These are phyloP conservation scores for Geothlypis trichas DNA, from an alignment of 2,113 vertebrate genomes.

Conservation along the genomic window DNA sequence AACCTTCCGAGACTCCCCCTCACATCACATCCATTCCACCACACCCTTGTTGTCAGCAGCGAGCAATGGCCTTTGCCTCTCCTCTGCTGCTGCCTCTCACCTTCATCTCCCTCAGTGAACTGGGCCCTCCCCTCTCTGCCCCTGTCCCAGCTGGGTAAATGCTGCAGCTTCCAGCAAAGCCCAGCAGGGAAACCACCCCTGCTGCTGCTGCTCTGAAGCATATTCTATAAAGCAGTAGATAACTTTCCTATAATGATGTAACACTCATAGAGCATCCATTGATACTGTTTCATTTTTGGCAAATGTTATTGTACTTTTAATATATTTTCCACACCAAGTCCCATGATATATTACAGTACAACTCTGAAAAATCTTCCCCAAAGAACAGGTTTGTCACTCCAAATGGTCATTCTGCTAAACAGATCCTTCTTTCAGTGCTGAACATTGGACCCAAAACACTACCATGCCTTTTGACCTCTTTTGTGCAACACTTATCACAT, in stretches of 20 bases:
- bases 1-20: too few species aligned
- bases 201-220: background rate
- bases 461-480: background rate
- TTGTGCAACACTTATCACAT: background rate
- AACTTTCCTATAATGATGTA: background rate
- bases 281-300: background rate
- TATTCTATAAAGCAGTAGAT: background rate
- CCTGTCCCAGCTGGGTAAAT: background rate
- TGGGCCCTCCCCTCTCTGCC: background rate
- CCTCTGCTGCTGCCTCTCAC: background rate
- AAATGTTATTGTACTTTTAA: background rate
- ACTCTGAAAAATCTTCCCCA: background rate
- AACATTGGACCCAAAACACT: background rate
- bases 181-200: background rate
- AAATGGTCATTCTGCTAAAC: background rate
- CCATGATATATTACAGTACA: background rate
- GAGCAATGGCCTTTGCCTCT: fast-evolving
- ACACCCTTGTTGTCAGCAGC: background rate
- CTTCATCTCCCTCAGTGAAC: background rate
- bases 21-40: fast-evolving
- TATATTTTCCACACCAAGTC: background rate
- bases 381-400: background rate
- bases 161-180: background rate
- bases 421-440: background rate
- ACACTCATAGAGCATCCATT: background rate